Conservation (phyloP, 2,113 vertebrate genomes). For the Daubentonia madagascariensis region DNA sequence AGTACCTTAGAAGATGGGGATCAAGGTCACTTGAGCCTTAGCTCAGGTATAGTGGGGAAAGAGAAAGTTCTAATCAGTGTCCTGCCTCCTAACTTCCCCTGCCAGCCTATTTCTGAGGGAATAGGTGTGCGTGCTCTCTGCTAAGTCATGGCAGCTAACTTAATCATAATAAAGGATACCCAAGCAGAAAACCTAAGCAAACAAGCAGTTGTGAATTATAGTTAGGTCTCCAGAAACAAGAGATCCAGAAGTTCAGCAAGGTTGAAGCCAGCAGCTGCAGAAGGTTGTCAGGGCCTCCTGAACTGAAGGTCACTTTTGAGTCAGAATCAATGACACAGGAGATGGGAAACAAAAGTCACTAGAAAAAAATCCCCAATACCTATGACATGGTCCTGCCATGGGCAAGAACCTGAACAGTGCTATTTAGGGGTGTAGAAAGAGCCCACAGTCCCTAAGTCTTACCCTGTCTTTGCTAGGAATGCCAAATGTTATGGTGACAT, state of each 20-base stretch:
- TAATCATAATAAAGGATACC: neutral
- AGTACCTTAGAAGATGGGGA: neutral
- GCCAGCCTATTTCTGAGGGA: neutral
- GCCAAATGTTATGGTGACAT: neutral
- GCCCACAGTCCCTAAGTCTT: neutral
- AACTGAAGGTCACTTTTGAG: neutral
- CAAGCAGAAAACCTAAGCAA: neutral
- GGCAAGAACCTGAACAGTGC: neutral
- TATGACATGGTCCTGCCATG: neutral
- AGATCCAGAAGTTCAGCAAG: neutral
- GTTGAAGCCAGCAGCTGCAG: neutral
- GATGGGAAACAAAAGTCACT: neutral
- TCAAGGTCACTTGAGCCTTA: neutral
- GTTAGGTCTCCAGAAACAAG: neutral
- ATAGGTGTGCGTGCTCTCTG: neutral
- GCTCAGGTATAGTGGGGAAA: neutral
- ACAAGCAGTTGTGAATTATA: neutral
- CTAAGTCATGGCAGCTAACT: neutral
- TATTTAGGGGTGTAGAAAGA: neutral
- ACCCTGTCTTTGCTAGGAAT: neutral
- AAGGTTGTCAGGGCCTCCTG: too few species aligned
- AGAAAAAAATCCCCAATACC: neutral
- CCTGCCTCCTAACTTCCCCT: neutral
- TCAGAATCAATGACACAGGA: neutral
- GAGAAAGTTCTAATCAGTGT: neutral